A percentile compares a stretch with the other conserved stretches of the same genome.
These are phyloP conservation scores for Scaptomyza flava DNA, from an alignment of 2,888 invertebrate genomes.

Conservation along the genomic window DNA sequence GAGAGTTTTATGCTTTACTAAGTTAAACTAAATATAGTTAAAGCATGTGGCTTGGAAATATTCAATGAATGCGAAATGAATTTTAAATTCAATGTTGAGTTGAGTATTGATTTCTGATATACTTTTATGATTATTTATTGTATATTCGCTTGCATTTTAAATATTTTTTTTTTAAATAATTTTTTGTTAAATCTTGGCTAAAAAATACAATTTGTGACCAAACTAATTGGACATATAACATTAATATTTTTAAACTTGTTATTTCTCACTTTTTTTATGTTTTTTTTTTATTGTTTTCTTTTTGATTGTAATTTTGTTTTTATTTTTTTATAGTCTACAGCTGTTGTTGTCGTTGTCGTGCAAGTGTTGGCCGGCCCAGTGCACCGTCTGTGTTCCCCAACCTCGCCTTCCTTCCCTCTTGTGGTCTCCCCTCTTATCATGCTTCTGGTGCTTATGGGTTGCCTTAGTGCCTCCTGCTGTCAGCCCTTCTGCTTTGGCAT, in stretches of 20 bases:
- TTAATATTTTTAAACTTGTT: too few species aligned
- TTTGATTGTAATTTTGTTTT: slow-evolving; percentile 39
- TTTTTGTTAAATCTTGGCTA: too few species aligned
- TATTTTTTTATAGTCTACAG: slow-evolving; percentile 34
- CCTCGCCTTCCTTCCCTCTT: not conserved
- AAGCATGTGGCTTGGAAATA: too few species aligned
- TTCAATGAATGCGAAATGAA: too few species aligned
- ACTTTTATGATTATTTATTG: too few species aligned
- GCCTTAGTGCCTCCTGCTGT: slow-evolving; percentile 61
- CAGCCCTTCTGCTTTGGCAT: slow-evolving; percentile 46
- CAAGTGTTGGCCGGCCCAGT: slow-evolving; percentile 42
- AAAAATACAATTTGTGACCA: too few species aligned
- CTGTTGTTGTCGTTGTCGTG: slow-evolving; percentile 41
- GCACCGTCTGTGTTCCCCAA: slow-evolving; percentile 6
- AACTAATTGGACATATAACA: too few species aligned
- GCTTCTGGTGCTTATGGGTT: not conserved
- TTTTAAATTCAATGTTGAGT: too few species aligned
- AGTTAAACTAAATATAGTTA: too few species aligned
- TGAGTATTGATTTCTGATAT: too few species aligned
- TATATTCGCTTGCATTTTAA: slow-evolving; percentile 8
- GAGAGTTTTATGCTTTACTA: not conserved
- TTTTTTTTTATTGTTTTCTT: slow-evolving; percentile 12
- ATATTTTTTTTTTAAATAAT: not conserved
- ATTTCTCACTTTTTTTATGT: slow-evolving; percentile 1
- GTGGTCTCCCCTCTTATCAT: not conserved